phyloP scores from a whole-genome alignment of 2,888 invertebrate genomes.

The Agriotes lineatus region DNA sequence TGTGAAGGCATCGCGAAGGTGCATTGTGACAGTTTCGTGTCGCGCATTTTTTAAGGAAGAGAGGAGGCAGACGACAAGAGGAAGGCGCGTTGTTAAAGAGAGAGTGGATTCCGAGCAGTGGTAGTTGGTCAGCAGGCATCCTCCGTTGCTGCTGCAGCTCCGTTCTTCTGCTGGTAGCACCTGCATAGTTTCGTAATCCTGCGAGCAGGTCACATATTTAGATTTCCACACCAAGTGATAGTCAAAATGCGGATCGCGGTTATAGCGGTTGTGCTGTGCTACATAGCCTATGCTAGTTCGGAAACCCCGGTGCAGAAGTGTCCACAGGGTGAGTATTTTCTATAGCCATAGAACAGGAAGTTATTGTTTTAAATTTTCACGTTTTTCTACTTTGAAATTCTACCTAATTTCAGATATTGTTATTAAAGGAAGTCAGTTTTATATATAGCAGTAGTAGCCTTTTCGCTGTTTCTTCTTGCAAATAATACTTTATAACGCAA shows the following conservation, averaged over 20 bases:
- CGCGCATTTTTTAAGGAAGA: background rate
- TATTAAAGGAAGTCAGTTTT: too few species aligned
- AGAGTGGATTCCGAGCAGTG: slow-evolving; percentile 22
- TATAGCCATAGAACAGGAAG: too few species aligned
- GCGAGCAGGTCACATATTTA: background rate
- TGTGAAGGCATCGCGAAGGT: too few species aligned
- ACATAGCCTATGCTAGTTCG: background rate
- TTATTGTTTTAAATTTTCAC: too few species aligned
- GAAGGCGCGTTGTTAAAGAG: slow-evolving; percentile 23
- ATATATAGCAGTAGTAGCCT: too few species aligned
- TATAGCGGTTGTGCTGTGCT: slow-evolving; percentile 6
- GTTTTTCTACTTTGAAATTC: too few species aligned
- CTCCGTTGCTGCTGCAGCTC: background rate
- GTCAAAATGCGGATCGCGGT: slow-evolving; percentile 24
- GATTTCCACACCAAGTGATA: background rate
- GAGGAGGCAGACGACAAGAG: slow-evolving; percentile 14
- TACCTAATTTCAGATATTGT: too few species aligned
- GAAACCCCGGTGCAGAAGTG: slow-evolving; percentile 23
- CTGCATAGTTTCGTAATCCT: background rate
- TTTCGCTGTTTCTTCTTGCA: too few species aligned
- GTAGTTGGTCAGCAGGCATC: slow-evolving; percentile 2
- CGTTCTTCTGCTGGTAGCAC: too few species aligned
- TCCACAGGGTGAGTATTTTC: slow-evolving; percentile 22
- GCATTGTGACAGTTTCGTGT: too few species aligned
- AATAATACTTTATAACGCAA: too few species aligned